Conservation (phyloP, 2,888 invertebrate genomes). For the Chrysina gloriosa region DNA sequence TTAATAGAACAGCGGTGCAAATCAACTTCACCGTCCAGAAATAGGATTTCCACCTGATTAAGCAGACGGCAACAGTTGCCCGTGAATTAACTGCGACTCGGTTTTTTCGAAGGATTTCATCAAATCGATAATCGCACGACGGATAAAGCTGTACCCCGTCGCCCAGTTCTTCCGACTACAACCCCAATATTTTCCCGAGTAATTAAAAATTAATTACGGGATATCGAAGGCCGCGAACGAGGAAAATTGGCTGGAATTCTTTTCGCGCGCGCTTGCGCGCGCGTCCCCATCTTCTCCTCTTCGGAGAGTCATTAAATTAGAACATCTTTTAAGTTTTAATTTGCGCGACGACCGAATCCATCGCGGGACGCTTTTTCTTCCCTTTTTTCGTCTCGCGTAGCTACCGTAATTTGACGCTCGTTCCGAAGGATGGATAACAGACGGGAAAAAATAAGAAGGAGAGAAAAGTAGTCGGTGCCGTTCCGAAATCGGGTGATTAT, state of each 20-base stretch:
- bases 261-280: background rate
- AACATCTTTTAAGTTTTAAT: constrained; percentile 49
- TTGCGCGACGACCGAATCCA: constrained; percentile 28
- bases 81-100: no score
- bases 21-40: no score
- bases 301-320: constrained; percentile 45
- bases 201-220: constrained; percentile 60
- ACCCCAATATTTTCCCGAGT: constrained; percentile 52
- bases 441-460: background rate
- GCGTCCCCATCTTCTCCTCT: background rate
- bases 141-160: no score
- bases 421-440: background rate
- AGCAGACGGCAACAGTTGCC: no score
- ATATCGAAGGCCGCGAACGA: constrained; percentile 50
- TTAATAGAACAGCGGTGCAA: no score
- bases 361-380: background rate
- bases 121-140: no score
- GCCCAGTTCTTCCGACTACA: no score
- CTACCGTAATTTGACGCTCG: background rate
- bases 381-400: background rate
- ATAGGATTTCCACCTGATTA: no score
- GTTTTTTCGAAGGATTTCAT: no score
- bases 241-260: constrained; percentile 46
- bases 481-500: background rate
- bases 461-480: background rate